These are phyloP conservation scores for Antidorcas marsupialis DNA, from an alignment of 2,113 vertebrate species.

Conservation along the genomic window DNA sequence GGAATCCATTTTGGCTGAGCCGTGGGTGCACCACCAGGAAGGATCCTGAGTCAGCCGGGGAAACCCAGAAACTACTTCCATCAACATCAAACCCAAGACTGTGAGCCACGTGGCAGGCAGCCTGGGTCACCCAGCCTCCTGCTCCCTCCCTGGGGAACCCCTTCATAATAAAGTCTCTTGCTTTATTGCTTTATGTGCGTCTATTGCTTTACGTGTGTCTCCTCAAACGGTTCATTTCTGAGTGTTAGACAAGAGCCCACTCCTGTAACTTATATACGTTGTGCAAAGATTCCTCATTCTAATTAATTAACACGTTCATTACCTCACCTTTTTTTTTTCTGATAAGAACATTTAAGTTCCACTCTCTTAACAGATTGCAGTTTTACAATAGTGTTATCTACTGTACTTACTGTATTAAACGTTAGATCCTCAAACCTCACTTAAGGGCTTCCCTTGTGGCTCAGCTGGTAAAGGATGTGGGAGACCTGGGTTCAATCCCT, in stretches of 20 bases:
- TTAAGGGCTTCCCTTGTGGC: neutral
- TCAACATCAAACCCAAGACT: neutral
- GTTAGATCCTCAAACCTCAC: neutral
- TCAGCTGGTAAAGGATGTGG: neutral
- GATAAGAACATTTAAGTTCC: neutral
- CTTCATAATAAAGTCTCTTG: neutral
- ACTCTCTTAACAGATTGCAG: neutral
- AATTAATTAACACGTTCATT: neutral
- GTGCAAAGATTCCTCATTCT: neutral
- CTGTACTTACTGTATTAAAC: neutral
- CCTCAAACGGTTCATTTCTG: neutral
- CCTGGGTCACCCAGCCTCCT: neutral
- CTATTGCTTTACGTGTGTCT: neutral
- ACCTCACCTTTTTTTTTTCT: neutral
- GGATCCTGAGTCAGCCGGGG: neutral
- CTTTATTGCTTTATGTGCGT: neutral
- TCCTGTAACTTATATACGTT: neutral
- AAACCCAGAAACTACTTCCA: neutral
- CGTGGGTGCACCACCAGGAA: neutral
- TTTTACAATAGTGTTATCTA: neutral
- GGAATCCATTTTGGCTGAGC: neutral
- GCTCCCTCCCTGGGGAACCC: neutral
- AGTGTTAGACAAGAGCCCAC: neutral
- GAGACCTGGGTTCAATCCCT: neutral
- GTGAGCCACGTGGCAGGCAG: neutral